These are phyloP conservation scores for Cantharis lateralis DNA, from an alignment of 2,888 invertebrate genomes.

Conservation along the genomic window DNA sequence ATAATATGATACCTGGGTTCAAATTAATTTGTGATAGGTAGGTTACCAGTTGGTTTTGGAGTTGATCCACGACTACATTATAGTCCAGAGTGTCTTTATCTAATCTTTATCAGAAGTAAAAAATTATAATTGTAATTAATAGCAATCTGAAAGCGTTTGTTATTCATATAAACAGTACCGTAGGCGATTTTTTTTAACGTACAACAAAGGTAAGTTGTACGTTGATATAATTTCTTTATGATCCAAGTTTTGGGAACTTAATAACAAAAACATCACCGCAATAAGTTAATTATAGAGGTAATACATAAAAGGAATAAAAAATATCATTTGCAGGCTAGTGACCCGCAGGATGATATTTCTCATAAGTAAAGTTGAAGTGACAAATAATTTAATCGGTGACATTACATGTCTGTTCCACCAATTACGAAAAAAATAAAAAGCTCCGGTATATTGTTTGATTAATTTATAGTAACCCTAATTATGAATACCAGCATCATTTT, in stretches of 20 bases:
- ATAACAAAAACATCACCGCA: not conserved
- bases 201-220: not conserved
- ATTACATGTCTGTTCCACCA: not conserved
- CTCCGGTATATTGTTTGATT: too few species aligned
- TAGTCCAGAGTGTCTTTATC: too few species aligned
- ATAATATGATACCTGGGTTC: too few species aligned
- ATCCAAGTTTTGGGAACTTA: not conserved
- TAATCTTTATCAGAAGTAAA: too few species aligned
- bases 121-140: too few species aligned
- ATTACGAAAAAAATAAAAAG: not conserved
- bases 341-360: not conserved
- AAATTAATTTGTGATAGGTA: too few species aligned
- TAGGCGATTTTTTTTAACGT: not conserved
- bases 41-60: too few species aligned
- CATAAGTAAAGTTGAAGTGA: not conserved
- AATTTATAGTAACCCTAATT: too few species aligned
- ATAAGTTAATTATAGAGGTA: not conserved
- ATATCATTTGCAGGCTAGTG: not conserved
- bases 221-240: not conserved
- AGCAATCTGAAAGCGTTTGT: not conserved
- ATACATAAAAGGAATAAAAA: not conserved
- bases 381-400: not conserved
- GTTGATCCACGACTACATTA: too few species aligned
- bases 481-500: too few species aligned
- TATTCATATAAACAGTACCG: not conserved